These are phyloP conservation scores for Micrasema minimum DNA, from an alignment of 1,140 invertebrate genomes.

Conservation along the genomic window DNA sequence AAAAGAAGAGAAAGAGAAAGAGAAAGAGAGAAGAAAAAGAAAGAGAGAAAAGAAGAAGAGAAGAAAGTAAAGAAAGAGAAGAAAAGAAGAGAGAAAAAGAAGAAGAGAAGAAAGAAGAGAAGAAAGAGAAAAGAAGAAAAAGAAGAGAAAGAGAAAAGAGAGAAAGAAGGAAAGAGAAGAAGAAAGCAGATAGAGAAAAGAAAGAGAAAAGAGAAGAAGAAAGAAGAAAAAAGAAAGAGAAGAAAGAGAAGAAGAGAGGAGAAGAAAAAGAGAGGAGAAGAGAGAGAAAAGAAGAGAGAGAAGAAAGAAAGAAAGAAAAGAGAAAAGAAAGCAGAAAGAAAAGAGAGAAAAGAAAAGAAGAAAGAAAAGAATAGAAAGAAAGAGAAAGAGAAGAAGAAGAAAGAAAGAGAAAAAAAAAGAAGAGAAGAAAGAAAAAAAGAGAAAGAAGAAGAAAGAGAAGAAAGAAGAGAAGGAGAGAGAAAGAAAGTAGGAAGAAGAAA, in stretches of 20 bases:
- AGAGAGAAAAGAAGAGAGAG: not conserved
- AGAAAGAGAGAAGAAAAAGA: too few species aligned
- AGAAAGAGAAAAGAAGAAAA: not conserved
- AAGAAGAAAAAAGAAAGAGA: not conserved
- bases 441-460: not conserved
- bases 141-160: not conserved
- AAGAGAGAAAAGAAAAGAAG: not conserved
- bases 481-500: not conserved
- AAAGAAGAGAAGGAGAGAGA: not conserved
- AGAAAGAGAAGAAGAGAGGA: not conserved
- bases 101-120: not conserved
- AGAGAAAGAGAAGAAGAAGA: not conserved
- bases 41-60: too few species aligned
- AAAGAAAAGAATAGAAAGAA: not conserved
- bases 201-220: not conserved
- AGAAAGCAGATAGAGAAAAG: not conserved
- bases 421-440: not conserved
- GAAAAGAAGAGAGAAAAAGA: too few species aligned
- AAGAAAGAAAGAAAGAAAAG: not conserved
- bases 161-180: not conserved
- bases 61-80: too few species aligned
- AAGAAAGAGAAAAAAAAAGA: not conserved
- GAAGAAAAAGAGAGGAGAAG: not conserved
- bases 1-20: too few species aligned
- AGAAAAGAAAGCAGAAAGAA: not conserved